Evolutionary conservation across 2,888 invertebrate species (phyloP), one percentile per base, ranked within the genome.

Genomic region (Uloborus plumipes): DNA sequence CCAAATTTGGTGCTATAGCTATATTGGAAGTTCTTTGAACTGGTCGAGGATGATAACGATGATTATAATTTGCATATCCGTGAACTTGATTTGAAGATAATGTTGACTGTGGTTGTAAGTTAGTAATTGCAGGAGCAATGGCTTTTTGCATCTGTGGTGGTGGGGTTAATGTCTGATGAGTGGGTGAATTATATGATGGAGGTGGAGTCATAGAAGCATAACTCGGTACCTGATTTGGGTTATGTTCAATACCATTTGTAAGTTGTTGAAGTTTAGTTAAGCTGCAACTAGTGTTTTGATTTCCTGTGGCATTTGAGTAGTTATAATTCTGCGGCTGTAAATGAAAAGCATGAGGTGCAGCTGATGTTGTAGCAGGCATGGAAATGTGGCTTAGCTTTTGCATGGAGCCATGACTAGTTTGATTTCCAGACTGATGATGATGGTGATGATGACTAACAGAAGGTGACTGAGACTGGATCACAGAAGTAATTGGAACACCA

Each of bases 191-290:
- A 55, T 89, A 86, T 84, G 89, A 89, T 88, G 92, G 93, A 20
- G 93, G 92, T 14, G 90, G 90, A 74, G 90, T 90, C 90, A 91
- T 91, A 75, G 92, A 92, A 86, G 91, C 92, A 87, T 92, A 92
- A 75, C 91, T 90, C 77, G 89, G 87, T 0, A 93, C 92, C 0
- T 93, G 92, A 72, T 92, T 87, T 59, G 87, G 90, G 90, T 92
- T 92, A 61, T 90, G 89, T 86, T 94, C 94, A 76, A 94, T 90
- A 88, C 95, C 95, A 89, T 96, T 97, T 0, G 97, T 96, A 88
- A 98, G 91, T 90, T 97, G 97, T 89, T 97, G 97, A 86, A 98
- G 91, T 90, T 97, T 96, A 81, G 96, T 94, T 69, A 98, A 92
- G 88, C 94, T 95, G 89, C 96, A 95, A 84, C 93, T 92, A 85